Evolutionary conservation across 2,888 invertebrate genomes (phyloP).

Genomic region (Taphrorychus bicolor): DNA sequence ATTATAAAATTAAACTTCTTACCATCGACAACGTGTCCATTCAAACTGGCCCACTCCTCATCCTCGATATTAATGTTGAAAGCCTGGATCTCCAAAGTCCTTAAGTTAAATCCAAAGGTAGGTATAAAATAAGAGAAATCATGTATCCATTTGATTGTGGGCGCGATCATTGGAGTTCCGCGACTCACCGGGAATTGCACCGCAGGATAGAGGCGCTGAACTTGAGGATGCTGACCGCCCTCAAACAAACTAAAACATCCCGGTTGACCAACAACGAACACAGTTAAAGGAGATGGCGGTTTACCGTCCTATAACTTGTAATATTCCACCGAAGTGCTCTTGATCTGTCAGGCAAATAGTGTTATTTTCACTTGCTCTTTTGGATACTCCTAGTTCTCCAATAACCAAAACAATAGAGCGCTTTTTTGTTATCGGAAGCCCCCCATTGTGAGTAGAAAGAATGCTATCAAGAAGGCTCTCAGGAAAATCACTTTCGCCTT

Average conservation of each 20-base stretch:
- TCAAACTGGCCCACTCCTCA: constrained; percentile 74
- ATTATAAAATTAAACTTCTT: constrained; percentile 21
- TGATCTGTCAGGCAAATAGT: background rate
- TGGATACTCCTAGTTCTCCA: constrained; percentile 16
- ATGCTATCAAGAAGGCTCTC: background rate
- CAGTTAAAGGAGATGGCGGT: no score
- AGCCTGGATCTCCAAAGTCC: constrained; percentile 10
- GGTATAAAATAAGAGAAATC: constrained; percentile 75
- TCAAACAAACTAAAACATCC: constrained; percentile 75
- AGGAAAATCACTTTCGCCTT: background rate
- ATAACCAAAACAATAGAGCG: constrained; percentile 33
- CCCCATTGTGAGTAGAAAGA: background rate
- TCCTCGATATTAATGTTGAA: constrained; percentile 7
- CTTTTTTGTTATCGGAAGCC: background rate
- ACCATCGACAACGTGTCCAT: constrained; percentile 82
- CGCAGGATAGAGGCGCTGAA: constrained; percentile 78
- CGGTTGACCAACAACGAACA: no score
- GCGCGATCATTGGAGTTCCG: constrained; percentile 62
- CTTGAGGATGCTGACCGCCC: constrained; percentile 75
- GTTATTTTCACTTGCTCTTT: background rate
- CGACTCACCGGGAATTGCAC: constrained; percentile 84
- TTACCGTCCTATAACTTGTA: constrained; percentile 21
- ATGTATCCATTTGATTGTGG: constrained; percentile 90
- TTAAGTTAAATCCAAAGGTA: background rate
- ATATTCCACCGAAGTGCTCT: background rate